Conservation (phyloP, 1,140 invertebrate species). For the Condylostylus longicornis region DNA sequence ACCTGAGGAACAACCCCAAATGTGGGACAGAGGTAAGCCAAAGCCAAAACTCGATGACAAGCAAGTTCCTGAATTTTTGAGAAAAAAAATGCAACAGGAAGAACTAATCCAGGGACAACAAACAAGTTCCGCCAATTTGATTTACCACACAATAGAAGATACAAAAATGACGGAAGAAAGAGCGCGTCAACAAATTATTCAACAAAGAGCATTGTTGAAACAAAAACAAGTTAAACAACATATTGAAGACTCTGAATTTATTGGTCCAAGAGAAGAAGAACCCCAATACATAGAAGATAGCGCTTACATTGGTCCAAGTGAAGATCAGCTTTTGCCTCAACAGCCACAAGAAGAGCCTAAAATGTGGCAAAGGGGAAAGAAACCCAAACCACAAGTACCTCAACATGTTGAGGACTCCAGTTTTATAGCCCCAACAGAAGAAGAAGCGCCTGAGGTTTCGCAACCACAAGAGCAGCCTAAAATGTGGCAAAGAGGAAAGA, state of each 20-base stretch:
- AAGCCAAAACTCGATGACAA: neutral
- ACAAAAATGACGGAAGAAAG: slow-evolving; percentile 24
- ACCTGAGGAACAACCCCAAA: neutral
- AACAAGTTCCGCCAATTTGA: too few relatives aligned
- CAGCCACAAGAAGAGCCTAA: slow-evolving; percentile 18
- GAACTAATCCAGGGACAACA: neutral
- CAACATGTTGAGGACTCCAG: neutral
- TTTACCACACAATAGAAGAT: slow-evolving; percentile 19
- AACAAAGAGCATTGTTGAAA: neutral
- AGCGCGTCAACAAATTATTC: slow-evolving; percentile 16
- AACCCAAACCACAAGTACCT: neutral
- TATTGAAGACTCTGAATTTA: neutral
- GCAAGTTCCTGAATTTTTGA: neutral
- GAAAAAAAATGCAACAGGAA: too few relatives aligned
- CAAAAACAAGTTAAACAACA: neutral
- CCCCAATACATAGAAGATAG: too few relatives aligned
- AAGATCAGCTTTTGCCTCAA: slow-evolving; percentile 15
- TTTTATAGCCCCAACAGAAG: neutral
- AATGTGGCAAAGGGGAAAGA: slow-evolving; percentile 16
- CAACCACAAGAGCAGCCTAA: slow-evolving; percentile 8
- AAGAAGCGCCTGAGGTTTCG: neutral
- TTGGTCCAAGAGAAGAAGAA: neutral
- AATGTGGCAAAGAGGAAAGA: slow-evolving; percentile 9
- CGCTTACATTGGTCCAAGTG: too few relatives aligned
- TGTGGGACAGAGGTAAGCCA: slow-evolving; percentile 9